Percentiles rank a stretch among this genome's conserved stretches.
Conservation (phyloP, 2,797 vertebrate genomes). For the Spinus olivaceus region DNA sequence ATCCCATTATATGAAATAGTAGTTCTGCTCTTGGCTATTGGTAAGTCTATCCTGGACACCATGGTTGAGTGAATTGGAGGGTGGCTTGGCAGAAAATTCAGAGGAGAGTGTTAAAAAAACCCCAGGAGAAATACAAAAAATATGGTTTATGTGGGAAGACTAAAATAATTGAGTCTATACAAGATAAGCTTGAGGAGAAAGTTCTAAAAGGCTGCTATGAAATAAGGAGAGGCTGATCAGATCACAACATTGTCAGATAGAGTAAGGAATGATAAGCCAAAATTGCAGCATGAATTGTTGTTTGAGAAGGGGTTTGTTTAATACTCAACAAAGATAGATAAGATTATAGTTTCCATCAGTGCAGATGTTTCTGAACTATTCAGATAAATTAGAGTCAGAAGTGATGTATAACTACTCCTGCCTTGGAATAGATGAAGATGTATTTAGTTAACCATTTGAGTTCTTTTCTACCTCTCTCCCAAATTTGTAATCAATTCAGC, state of each 20-base stretch:
- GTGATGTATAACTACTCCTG: background rate
- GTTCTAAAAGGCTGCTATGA: background rate
- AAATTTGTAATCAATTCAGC: background rate
- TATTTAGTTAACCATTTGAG: background rate
- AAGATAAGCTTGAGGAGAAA: background rate
- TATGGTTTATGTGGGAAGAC: background rate
- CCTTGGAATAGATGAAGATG: background rate
- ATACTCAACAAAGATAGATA: background rate
- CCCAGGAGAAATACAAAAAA: background rate
- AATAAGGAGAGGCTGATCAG: background rate
- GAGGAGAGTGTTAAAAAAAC: background rate
- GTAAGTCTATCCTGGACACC: background rate
- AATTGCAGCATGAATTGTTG: background rate
- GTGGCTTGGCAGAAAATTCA: background rate
- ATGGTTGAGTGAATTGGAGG: background rate
- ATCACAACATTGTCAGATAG: background rate
- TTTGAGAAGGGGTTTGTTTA: background rate
- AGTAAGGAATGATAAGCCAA: background rate
- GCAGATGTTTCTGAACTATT: background rate
- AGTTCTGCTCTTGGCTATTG: background rate
- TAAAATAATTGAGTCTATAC: background rate
- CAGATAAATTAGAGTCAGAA: background rate
- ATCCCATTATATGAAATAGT: background rate
- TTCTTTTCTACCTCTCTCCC: background rate
- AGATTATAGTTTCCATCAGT: background rate